Conservation (phyloP, 1,140 invertebrate species). For the Drosophila obscura region DNA sequence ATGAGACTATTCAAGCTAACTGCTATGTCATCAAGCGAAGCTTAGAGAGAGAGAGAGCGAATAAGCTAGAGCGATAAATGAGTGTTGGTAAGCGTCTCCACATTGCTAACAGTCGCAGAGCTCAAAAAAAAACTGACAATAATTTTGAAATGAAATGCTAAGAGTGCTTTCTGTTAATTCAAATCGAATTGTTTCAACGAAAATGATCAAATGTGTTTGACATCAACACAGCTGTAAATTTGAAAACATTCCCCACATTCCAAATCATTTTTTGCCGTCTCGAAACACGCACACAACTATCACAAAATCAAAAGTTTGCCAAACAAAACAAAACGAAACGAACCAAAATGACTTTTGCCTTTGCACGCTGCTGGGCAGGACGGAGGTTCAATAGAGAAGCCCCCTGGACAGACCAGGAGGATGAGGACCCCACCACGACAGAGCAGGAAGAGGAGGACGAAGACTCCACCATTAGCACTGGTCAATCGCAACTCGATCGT, state of each 20-base stretch:
- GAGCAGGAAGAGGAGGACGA: background rate
- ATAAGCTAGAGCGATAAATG: no score
- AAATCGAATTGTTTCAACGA: background rate
- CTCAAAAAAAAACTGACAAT: no score
- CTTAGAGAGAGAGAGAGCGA: no score
- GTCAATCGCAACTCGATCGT: conserved; percentile 9
- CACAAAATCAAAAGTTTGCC: conserved; percentile 38
- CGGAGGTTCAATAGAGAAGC: no score
- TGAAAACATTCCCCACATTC: background rate
- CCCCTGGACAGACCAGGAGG: background rate
- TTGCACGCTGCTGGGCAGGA: conserved; percentile 57
- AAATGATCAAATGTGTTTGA: background rate
- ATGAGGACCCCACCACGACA: background rate
- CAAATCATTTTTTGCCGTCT: background rate
- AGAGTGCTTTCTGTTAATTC: conserved; percentile 3
- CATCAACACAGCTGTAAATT: background rate
- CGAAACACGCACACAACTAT: background rate
- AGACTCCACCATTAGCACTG: background rate
- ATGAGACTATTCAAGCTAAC: no score
- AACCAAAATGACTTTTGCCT: conserved; percentile 60
- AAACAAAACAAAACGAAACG: conserved; percentile 38
- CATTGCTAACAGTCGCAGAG: no score
- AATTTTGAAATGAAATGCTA: no score
- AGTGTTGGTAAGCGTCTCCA: no score
- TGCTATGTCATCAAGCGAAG: no score